A percentile compares a stretch with the other conserved stretches of the same genome.
phyloP scores from a whole-genome alignment of 2,113 vertebrate species.

The Sminthopsis crassicaudata region DNA sequence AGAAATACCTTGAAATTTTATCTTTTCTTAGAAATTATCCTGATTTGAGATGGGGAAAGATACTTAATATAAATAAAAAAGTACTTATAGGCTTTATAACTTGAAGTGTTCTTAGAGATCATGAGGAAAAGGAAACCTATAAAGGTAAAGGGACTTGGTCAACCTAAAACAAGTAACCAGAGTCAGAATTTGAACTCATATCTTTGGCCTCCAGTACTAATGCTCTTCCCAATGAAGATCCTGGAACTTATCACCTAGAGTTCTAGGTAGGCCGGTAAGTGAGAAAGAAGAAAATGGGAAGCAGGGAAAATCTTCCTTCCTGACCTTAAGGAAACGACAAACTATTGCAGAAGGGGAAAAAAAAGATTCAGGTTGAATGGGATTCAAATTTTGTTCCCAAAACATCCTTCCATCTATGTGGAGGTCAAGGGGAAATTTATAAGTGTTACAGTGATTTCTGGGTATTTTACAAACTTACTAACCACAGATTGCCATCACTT shows the following conservation, averaged over 20 bases:
- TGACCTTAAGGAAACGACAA: background rate
- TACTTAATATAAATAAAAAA: background rate
- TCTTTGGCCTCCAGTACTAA: too few species aligned
- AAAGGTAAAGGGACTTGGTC: too few species aligned
- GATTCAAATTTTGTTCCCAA: slow-evolving; percentile 18
- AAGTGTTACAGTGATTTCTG: background rate
- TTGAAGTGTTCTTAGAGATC: too few species aligned
- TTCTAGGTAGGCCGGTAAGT: background rate
- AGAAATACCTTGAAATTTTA: background rate
- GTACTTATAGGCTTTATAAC: background rate
- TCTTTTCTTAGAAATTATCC: background rate
- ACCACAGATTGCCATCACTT: slow-evolving; percentile 20
- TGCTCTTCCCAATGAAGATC: too few species aligned
- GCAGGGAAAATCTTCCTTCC: background rate
- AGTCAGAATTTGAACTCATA: too few species aligned
- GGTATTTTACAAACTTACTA: slow-evolving; percentile 44
- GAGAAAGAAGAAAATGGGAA: background rate
- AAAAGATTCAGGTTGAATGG: background rate
- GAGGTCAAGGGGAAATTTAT: background rate
- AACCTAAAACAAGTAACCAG: too few species aligned
- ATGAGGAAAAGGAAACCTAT: too few species aligned
- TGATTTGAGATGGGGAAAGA: background rate
- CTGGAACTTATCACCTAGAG: background rate
- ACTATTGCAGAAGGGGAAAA: background rate
- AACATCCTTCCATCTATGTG: background rate